These are phyloP conservation scores for Microctonus brassicae DNA, from an alignment of 2,888 invertebrate genomes.

Conservation along the genomic window DNA sequence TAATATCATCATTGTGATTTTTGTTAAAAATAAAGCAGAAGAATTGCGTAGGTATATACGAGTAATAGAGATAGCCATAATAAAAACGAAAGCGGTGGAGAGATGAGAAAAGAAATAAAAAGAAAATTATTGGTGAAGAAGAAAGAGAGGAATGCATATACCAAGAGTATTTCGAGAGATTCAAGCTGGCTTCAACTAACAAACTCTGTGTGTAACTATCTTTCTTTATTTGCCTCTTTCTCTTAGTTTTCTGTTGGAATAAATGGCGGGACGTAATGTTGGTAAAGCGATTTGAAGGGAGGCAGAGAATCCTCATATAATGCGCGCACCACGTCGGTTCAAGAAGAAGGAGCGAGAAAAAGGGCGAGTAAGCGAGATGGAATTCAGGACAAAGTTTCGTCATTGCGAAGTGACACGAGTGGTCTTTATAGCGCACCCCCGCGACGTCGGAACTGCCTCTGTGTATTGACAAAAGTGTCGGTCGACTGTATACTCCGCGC, in stretches of 20 bases:
- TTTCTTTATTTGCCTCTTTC: constrained; percentile 26
- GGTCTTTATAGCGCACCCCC: constrained; percentile 72
- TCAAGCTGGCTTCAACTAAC: constrained; percentile 59
- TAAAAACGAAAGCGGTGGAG: constrained; percentile 33
- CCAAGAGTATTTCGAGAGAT: constrained; percentile 43
- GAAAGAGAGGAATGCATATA: too few relatives aligned
- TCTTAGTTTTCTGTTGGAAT: not conserved
- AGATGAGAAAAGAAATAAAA: too few relatives aligned
- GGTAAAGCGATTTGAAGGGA: not conserved
- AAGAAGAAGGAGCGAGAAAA: constrained; percentile 15
- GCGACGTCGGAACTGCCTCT: constrained; percentile 52
- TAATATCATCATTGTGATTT: too few relatives aligned
- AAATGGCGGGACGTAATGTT: not conserved
- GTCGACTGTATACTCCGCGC: constrained; percentile 53
- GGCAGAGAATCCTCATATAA: not conserved
- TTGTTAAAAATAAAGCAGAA: not conserved
- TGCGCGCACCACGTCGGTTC: not conserved
- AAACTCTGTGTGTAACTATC: constrained; percentile 48
- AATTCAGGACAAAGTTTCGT: constrained; percentile 73
- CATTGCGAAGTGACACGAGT: constrained; percentile 74
- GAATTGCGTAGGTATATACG: not conserved
- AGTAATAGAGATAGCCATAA: constrained; percentile 37
- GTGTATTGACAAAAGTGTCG: constrained; percentile 74
- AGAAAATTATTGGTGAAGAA: too few relatives aligned
- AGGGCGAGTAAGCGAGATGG: constrained; percentile 50